These are phyloP conservation scores for Penaeus monodon DNA, from an alignment of 2,888 invertebrate genomes.

Conservation along the genomic window DNA sequence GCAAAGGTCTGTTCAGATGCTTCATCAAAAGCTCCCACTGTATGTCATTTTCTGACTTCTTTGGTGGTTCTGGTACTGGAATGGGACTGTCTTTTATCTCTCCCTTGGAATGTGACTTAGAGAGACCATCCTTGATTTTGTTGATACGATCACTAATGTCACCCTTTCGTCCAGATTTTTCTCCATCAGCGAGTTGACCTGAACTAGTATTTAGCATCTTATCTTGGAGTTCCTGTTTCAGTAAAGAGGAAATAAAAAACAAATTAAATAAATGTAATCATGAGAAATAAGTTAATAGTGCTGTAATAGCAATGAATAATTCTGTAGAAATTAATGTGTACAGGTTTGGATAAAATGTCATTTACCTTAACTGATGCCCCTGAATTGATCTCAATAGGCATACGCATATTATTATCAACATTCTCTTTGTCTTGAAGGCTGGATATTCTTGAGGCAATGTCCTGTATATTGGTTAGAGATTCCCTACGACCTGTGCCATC, in stretches of 20 bases:
- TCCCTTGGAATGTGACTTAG: slow-evolving; percentile 86
- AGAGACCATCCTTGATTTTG: slow-evolving; percentile 92
- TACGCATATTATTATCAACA: slow-evolving; percentile 52
- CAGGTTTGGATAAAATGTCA: background rate
- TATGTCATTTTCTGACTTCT: slow-evolving; percentile 92
- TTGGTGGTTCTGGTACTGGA: slow-evolving; percentile 74
- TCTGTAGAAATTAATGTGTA: background rate
- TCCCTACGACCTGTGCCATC: slow-evolving; percentile 51
- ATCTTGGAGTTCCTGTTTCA: slow-evolving; percentile 29
- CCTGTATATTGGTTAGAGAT: slow-evolving; percentile 68
- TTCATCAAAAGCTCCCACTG: slow-evolving; percentile 94
- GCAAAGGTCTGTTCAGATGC: slow-evolving; percentile 80
- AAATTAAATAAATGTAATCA: background rate
- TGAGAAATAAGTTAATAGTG: background rate
- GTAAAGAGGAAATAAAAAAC: too few relatives aligned
- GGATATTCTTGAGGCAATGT: slow-evolving; percentile 69
- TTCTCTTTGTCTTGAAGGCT: slow-evolving; percentile 63
- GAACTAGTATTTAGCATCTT: slow-evolving; percentile 21
- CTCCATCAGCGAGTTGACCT: slow-evolving; percentile 65
- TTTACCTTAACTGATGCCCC: slow-evolving; percentile 60
- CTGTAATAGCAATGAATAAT: too few relatives aligned
- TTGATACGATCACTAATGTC: slow-evolving; percentile 91
- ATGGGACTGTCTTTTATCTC: slow-evolving; percentile 73
- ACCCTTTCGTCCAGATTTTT: slow-evolving; percentile 73
- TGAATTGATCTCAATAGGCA: slow-evolving; percentile 55